Evolutionary conservation across 2,797 vertebrate genomes (phyloP).

Genomic region (Phylloscopus collybita): DNA sequence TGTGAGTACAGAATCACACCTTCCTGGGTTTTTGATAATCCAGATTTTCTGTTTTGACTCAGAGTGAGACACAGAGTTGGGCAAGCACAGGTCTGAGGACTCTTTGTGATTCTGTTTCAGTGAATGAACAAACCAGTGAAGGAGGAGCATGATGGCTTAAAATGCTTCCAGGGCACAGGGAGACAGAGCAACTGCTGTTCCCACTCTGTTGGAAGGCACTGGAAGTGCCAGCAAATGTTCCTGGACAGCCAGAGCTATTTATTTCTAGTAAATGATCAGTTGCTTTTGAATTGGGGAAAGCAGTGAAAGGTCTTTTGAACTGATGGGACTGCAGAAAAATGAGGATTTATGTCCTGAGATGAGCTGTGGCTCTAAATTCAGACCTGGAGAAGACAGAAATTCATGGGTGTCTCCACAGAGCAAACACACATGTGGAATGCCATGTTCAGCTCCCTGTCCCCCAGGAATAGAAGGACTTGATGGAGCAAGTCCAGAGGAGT

Average conservation of each 20-base stretch:
- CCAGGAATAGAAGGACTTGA: accelerated
- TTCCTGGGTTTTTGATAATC: background rate
- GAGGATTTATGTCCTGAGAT: background rate
- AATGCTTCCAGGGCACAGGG: background rate
- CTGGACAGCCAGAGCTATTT: background rate
- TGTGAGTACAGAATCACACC: background rate
- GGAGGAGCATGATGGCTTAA: background rate
- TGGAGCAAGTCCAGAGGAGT: background rate
- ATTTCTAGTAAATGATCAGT: background rate
- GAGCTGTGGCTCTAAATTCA: background rate
- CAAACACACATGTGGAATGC: background rate
- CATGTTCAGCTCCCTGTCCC: background rate
- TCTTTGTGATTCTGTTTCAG: background rate
- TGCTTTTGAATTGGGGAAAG: background rate
- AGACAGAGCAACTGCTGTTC: background rate
- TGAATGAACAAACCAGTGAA: background rate
- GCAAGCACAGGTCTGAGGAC: background rate
- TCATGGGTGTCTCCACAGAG: background rate
- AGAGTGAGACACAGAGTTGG: background rate
- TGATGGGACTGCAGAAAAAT: background rate
- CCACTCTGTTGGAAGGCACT: background rate
- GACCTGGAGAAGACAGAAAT: background rate
- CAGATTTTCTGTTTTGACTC: background rate
- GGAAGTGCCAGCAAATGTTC: background rate
- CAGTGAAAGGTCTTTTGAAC: background rate